Base-by-base conservation (phyloP, 2,888 invertebrate species). In the Ormyrus nitidulus region DNA sequence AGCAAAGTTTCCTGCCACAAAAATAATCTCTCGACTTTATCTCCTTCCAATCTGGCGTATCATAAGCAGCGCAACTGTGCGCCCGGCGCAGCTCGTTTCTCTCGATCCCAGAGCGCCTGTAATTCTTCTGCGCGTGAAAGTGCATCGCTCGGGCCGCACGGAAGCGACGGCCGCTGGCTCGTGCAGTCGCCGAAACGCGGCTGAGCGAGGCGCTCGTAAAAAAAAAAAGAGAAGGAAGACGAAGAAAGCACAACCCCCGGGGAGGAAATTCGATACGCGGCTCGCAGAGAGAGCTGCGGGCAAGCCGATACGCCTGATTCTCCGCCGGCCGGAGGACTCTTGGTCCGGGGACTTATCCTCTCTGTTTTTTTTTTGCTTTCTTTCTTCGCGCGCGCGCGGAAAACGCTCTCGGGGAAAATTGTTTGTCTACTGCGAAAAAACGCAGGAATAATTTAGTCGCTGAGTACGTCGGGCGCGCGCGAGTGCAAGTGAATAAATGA, bases 281-380 rank as follows among this genome's bases (percentile, higher is more conserved):
- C 84, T 34, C 34, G 34, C 34, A 34, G 34, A 34, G 34, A 71
- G 80, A 82, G 82, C 82, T 72, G 72, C 76, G 85, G 88, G 88
- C 53, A 89, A 90, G 85, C 87, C 86, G 90, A 90, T 90, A 89
- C 87, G 88, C 86, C 90, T 90, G 89, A 88, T 86, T 89, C 87
- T 82, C 90, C 89, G 89, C 87, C 89, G 86, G 85, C 84, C 85
- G 83, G 6, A 84, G 86, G 86, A 88, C 88, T 34, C 87, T 88
- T 89, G n/a, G 51, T 44, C 51, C 66, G 46, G 3, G 34, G 4
- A 34, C 3, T 34, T 2, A 2, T 34, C 34, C 0, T 4, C 34
- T 34, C 3, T 34, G n/a, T 4, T 34, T 34, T 34, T 34, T 34
- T 34, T 34, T 34, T 34, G 34, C 34, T 34, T 34, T 34, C 34